Evolutionary conservation across 2,797 vertebrate genomes (phyloP), one percentile per base, ranked within the genome.

Genomic region (Melanotaenia parkinsoni): DNA sequence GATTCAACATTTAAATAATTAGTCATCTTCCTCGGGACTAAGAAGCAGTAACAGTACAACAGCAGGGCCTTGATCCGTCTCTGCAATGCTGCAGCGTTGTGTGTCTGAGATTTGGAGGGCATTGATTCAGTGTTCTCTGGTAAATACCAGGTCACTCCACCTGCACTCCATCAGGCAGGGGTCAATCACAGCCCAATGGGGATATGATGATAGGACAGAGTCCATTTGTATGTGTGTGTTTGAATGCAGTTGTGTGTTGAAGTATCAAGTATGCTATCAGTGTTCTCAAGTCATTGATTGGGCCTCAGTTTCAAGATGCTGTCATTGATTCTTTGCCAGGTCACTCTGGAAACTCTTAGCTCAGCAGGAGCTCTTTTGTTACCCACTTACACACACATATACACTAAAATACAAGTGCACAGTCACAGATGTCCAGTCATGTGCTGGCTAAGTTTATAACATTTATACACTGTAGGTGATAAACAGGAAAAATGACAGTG

Each of bases 71-170:
- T 60, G 77, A 22, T 86, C 67, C 58, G 51, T 63, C 60, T 78
- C 60, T 60, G 61, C 58, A 38, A 45, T 72, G 71, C 73, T 77
- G 63, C 20, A 20, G 62, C 24, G 5, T 79, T 86, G 78, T 80
- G 72, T 63, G 80, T 76, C 47, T 86, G 70, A 61, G 50, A 58
- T 80, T 69, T 50, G 82, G 77, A 78, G 60, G 77, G 53, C 87
- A 92, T 92, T 86, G 90, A 93, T 91, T 89, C 71, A 40, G 35
- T 56, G 38, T 72, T 83, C 65, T 77, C 78, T 81, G 87, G 88
- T 91, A 93, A 93, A 93, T 92, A 92, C 87, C 86, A 91, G 92
- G 91, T 92, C 90, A 86, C 79, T 84, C 74, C 74, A 86, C 87
- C 84, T 86, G 78, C 84, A 85, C 88, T 92, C 74, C 74, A 84